These are phyloP conservation scores for Andricus grossulariae DNA, from an alignment of 1,140 invertebrate species.

Conservation along the genomic window DNA sequence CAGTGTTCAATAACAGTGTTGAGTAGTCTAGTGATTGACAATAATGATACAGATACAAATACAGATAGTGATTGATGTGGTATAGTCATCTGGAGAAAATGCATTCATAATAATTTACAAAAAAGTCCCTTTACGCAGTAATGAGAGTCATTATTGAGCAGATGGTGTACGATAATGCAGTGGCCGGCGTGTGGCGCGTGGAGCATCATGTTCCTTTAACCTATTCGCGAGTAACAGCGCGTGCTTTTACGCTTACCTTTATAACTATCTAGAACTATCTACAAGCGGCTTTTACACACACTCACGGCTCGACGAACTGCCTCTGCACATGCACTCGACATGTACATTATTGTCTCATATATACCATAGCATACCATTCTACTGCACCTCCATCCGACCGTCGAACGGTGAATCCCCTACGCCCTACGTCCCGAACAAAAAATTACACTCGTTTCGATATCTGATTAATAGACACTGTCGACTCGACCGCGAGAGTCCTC, in stretches of 20 bases:
- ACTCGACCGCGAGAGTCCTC: conserved; percentile 66
- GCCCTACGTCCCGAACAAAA: background rate
- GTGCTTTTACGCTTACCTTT: conserved; percentile 47
- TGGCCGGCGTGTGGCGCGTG: conserved; percentile 66
- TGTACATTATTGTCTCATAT: background rate
- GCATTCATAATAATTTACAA: conserved; percentile 71
- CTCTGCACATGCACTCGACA: background rate
- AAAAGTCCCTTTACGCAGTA: conserved; percentile 70
- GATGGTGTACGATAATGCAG: conserved; percentile 75
- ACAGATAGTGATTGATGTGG: background rate
- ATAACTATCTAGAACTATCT: conserved; percentile 19
- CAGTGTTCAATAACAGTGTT: background rate
- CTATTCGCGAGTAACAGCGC: conserved; percentile 53
- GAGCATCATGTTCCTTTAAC: conserved; percentile 64
- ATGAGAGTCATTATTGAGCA: conserved; percentile 75
- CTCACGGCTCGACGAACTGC: background rate
- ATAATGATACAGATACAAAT: background rate
- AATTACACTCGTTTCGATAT: conserved; percentile 64
- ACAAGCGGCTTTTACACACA: conserved; percentile 1
- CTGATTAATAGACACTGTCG: conserved; percentile 70
- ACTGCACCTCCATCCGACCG: background rate
- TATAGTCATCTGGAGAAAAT: conserved; percentile 57
- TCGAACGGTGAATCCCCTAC: background rate
- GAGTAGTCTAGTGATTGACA: background rate
- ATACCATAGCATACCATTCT: background rate